Conservation (phyloP, 2,888 invertebrate genomes). For the Xylocampa areola region DNA sequence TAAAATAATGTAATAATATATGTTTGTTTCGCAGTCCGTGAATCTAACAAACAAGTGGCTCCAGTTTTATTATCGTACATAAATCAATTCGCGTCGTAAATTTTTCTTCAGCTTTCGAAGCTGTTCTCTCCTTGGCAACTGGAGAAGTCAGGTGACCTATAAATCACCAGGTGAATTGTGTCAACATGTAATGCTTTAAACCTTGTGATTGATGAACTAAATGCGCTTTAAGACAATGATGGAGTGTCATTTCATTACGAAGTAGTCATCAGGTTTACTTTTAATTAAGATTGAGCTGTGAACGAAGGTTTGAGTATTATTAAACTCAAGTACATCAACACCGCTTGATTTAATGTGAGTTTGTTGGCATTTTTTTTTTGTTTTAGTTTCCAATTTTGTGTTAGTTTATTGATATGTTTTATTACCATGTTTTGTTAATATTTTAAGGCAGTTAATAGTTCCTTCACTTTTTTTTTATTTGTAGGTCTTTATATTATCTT, state of each 20-base stretch:
- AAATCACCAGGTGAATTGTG: slow-evolving; percentile 70
- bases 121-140: slow-evolving; percentile 75
- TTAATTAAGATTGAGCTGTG: slow-evolving; percentile 21
- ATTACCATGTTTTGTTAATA: no score
- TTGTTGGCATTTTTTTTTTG: no score
- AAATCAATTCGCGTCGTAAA: slow-evolving; percentile 72
- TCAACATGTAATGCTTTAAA: slow-evolving; percentile 56
- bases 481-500: no score
- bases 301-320: neutral
- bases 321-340: neutral
- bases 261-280: slow-evolving; percentile 25
- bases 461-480: no score
- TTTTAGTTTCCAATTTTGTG: no score
- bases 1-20: slow-evolving; percentile 41
- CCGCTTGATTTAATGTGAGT: neutral
- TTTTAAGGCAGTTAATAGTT: no score
- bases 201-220: slow-evolving; percentile 49
- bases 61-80: slow-evolving; percentile 67
- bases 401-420: no score
- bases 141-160: slow-evolving; percentile 76
- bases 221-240: slow-evolving; percentile 50
- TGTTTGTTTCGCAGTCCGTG: slow-evolving; percentile 48
- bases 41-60: slow-evolving; percentile 65
- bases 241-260: slow-evolving; percentile 36
- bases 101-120: slow-evolving; percentile 66